Evolutionary conservation across 2,888 invertebrate species (phyloP).

Genomic region (Scotopteryx bipunctaria): DNA sequence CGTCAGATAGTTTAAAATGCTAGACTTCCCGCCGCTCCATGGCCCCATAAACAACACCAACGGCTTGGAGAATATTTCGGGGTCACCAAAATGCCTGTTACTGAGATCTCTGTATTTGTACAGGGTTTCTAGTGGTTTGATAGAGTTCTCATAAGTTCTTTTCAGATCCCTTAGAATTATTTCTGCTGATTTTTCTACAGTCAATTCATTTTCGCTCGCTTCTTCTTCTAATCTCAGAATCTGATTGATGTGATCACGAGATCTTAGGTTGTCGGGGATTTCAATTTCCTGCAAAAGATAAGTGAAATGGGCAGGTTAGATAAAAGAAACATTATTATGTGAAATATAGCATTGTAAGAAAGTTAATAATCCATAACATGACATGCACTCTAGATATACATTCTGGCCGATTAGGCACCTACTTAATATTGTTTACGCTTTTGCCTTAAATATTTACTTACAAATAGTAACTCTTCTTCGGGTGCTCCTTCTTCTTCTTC

Average conservation of each 20-base stretch:
- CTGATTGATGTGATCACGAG: constrained; percentile 91
- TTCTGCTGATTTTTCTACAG: constrained; percentile 89
- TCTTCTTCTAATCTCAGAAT: constrained; percentile 91
- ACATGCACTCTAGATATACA: too few relatives aligned
- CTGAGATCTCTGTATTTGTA: constrained; percentile 97
- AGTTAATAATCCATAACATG: too few relatives aligned
- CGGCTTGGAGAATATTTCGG: constrained; percentile 97
- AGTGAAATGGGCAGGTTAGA: too few relatives aligned
- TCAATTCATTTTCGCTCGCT: constrained; percentile 87
- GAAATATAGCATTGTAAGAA: too few relatives aligned
- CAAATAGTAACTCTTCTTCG: constrained; percentile 86
- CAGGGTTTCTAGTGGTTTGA: constrained; percentile 94
- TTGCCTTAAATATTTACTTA: too few relatives aligned
- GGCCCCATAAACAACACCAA: constrained; percentile 97
- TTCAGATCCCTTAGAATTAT: constrained; percentile 93
- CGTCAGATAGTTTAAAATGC: constrained; percentile 95
- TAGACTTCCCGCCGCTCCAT: constrained; percentile 98
- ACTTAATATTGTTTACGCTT: too few relatives aligned
- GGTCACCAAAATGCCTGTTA: constrained; percentile 95
- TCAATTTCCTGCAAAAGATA: constrained; percentile 85
- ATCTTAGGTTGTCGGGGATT: constrained; percentile 90
- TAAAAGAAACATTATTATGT: too few relatives aligned
- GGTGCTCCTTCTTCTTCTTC: constrained; percentile 67
- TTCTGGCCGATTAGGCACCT: too few relatives aligned
- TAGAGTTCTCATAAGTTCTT: constrained; percentile 92